A percentile compares a stretch with the other conserved stretches of the same genome.
Conservation (phyloP, 2,113 vertebrate genomes). For the Pachypanchax playfairii region DNA sequence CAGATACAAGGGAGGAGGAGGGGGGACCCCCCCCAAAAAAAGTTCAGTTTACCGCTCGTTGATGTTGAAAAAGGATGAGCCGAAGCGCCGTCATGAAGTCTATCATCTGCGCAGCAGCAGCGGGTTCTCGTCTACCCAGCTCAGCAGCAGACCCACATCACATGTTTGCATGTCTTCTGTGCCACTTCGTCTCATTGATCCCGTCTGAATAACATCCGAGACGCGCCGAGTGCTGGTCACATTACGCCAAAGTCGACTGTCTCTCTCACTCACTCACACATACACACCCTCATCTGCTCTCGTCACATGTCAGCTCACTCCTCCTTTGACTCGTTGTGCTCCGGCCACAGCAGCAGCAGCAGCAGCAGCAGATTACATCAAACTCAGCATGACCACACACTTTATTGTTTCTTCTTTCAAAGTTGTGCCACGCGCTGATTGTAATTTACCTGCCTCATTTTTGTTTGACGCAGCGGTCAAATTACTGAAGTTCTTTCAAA, state of each 20-base stretch:
- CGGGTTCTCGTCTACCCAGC: constrained; percentile 17
- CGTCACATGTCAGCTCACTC: constrained; percentile 30
- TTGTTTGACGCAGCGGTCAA: no score
- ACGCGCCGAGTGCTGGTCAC: background rate
- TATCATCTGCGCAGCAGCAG: constrained; percentile 38
- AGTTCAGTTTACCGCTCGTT: constrained; percentile 46
- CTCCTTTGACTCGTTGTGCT: constrained; percentile 30
- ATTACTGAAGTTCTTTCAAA: no score
- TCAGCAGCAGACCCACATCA: constrained; percentile 17
- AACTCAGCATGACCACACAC: no score
- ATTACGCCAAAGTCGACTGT: background rate
- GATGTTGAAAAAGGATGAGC: constrained; percentile 20
- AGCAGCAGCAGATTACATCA: no score
- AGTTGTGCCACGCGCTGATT: no score
- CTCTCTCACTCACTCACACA: constrained; percentile 21
- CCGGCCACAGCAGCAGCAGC: no score
- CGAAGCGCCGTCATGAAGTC: constrained; percentile 47
- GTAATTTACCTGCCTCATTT: no score
- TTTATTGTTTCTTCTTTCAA: no score
- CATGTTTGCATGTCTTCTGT: constrained; percentile 39
- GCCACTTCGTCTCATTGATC: constrained; percentile 24
- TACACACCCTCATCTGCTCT: constrained; percentile 15
- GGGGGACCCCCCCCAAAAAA: no score
- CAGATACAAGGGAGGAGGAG: background rate
- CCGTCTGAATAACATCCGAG: background rate